These are phyloP conservation scores for Latrodectus geometricus DNA, from an alignment of 1,140 invertebrate species.

Conservation along the genomic window DNA sequence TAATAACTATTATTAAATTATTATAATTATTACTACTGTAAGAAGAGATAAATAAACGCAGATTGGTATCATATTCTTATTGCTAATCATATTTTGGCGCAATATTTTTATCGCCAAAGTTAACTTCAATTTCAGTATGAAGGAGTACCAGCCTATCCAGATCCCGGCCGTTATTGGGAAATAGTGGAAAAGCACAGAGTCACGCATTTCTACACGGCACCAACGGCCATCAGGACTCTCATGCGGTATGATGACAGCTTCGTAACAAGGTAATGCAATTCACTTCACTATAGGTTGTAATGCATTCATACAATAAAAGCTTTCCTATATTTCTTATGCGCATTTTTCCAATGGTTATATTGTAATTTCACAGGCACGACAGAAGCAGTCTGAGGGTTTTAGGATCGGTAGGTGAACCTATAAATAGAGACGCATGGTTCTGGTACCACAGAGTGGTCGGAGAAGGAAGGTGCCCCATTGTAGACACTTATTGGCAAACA, in stretches of 20 bases:
- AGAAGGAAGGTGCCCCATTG: constrained; percentile 79
- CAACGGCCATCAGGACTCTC: constrained; percentile 94
- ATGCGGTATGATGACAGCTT: constrained; percentile 84
- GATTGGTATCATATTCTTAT: no score
- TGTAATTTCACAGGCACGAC: constrained; percentile 71
- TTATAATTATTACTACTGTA: no score
- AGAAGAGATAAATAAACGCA: no score
- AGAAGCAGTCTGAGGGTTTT: constrained; percentile 81
- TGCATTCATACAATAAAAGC: background rate
- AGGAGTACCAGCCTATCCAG: constrained; percentile 91
- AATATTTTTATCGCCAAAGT: no score
- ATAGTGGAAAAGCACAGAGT: constrained; percentile 95
- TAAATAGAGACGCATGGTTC: constrained; percentile 98
- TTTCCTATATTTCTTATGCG: background rate
- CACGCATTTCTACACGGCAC: constrained; percentile 97
- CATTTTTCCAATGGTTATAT: no score
- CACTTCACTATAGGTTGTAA: background rate
- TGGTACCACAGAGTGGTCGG: constrained; percentile 96
- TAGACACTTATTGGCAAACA: constrained; percentile 99
- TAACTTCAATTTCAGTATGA: constrained; percentile 80
- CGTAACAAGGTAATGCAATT: constrained; percentile 70
- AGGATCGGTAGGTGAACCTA: constrained; percentile 96
- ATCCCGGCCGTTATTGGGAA: constrained; percentile 85
- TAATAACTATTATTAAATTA: no score
- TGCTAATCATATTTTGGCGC: no score